Evolutionary conservation across 2,888 invertebrate genomes (phyloP).

Genomic region (Acronicta psi): DNA sequence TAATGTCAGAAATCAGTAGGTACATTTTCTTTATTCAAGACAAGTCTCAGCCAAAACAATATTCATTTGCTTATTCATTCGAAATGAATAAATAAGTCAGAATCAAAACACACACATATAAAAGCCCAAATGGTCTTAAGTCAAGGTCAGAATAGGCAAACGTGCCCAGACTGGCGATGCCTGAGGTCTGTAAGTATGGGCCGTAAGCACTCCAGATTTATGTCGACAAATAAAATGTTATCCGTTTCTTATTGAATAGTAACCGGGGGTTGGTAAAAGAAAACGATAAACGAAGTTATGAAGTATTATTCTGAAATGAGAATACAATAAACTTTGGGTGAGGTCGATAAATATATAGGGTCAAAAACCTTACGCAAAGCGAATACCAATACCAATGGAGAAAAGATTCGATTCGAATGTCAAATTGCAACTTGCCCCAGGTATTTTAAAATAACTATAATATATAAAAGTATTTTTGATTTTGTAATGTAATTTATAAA

Average conservation of each 20-base stretch:
- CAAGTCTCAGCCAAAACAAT: not conserved
- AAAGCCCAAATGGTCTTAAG: slow-evolving; percentile 43
- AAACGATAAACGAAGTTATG: slow-evolving; percentile 41
- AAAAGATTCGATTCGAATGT: too few relatives aligned
- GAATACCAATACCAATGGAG: too few relatives aligned
- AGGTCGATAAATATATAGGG: slow-evolving; percentile 1
- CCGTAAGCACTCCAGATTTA: slow-evolving; percentile 62
- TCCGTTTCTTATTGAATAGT: slow-evolving; percentile 56
- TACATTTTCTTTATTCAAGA: not conserved
- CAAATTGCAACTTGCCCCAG: too few relatives aligned
- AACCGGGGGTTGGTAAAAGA: slow-evolving; percentile 43
- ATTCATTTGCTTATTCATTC: slow-evolving; percentile 1
- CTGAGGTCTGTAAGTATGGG: slow-evolving; percentile 63
- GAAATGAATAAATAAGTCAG: slow-evolving; percentile 11
- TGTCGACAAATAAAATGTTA: slow-evolving; percentile 57
- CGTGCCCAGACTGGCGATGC: slow-evolving; percentile 67
- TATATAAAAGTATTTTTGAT: too few relatives aligned
- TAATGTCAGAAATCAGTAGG: too few relatives aligned
- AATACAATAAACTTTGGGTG: not conserved
- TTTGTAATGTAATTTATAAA: too few relatives aligned
- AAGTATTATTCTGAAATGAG: slow-evolving; percentile 23
- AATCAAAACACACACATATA: slow-evolving; percentile 21
- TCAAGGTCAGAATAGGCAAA: slow-evolving; percentile 67
- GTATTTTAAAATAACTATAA: too few relatives aligned
- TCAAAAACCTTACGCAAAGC: too few relatives aligned